Evolutionary conservation across 1,140 invertebrate genomes (phyloP).

Genomic region (Apocrypta bakeri): DNA sequence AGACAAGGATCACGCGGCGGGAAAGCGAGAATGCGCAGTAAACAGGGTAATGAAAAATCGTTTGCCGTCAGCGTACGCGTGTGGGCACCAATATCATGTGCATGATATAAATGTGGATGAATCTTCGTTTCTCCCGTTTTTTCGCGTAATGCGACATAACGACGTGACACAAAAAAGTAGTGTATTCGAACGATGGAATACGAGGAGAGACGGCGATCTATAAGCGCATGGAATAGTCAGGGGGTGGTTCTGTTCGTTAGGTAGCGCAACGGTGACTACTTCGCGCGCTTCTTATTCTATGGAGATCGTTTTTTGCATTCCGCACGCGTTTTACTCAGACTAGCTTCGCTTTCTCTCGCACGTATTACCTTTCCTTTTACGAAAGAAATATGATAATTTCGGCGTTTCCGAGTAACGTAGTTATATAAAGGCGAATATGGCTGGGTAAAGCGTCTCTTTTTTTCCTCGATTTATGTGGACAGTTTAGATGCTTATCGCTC

Average conservation of each 20-base stretch:
- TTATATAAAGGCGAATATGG: constrained; percentile 22
- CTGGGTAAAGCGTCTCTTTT: not conserved
- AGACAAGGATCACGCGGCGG: not conserved
- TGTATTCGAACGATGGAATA: not conserved
- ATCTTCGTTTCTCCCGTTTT: not conserved
- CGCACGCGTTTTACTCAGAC: constrained; percentile 1
- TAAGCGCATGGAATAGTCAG: too few relatives aligned
- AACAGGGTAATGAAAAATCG: constrained; percentile 24
- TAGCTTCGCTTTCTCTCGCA: too few relatives aligned
- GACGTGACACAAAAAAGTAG: not conserved
- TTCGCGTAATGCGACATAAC: not conserved
- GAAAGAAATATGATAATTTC: constrained; percentile 48
- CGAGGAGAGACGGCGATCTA: not conserved
- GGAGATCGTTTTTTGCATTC: constrained; percentile 39
- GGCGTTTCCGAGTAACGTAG: constrained; percentile 8
- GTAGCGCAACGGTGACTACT: not conserved
- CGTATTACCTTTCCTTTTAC: constrained; percentile 17
- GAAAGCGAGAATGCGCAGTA: constrained; percentile 7
- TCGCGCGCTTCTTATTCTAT: constrained; percentile 29
- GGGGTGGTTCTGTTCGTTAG: not conserved
- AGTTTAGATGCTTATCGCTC: constrained; percentile 43
- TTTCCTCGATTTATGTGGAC: constrained; percentile 43
- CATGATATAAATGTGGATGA: not conserved
- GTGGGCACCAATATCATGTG: not conserved
- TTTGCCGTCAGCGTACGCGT: not conserved